phyloP scores from a whole-genome alignment of 2,888 invertebrate genomes.

The Caenorhabditis uteleia region DNA sequence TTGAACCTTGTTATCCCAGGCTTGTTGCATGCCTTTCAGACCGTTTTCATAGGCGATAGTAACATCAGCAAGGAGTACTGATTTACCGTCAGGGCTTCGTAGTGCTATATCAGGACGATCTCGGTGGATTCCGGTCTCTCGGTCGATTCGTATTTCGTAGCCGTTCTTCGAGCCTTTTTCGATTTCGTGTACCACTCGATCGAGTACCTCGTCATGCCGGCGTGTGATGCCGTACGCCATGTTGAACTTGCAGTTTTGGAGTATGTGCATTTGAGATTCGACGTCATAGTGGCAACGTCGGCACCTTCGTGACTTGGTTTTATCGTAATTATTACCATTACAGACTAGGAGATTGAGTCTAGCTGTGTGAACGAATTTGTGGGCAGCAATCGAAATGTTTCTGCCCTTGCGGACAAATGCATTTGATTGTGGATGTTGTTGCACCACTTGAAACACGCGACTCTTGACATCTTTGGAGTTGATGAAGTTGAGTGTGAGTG shows the following conservation, averaged over 20 bases:
- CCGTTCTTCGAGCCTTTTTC: not conserved
- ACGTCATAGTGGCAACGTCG: not conserved
- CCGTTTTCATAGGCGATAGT: constrained; percentile 11
- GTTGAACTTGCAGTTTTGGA: not conserved
- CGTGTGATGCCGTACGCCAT: not conserved
- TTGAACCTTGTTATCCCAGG: constrained; percentile 1
- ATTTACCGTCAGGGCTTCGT: not conserved
- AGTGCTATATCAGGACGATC: constrained; percentile 1
- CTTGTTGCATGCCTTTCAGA: not conserved
- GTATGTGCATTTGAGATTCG: constrained; percentile 4
- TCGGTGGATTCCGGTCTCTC: not conserved
- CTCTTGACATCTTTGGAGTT: not conserved
- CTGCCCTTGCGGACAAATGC: not conserved
- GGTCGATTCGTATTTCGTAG: not conserved
- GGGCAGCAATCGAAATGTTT: not conserved
- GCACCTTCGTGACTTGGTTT: not conserved
- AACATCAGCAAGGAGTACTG: constrained; percentile 4
- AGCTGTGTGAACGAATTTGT: constrained; percentile 6
- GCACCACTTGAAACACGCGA: not conserved
- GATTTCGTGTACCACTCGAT: not conserved
- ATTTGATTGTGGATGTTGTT: not conserved
- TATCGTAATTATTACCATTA: not conserved
- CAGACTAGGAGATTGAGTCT: constrained; percentile 2
- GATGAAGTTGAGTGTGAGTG: not conserved
- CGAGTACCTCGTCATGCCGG: constrained; percentile 3